A percentile compares a stretch with the other conserved stretches of the same genome.
Evolutionary conservation across 2,113 vertebrate species (phyloP).

Genomic region (Carassius auratus): DNA sequence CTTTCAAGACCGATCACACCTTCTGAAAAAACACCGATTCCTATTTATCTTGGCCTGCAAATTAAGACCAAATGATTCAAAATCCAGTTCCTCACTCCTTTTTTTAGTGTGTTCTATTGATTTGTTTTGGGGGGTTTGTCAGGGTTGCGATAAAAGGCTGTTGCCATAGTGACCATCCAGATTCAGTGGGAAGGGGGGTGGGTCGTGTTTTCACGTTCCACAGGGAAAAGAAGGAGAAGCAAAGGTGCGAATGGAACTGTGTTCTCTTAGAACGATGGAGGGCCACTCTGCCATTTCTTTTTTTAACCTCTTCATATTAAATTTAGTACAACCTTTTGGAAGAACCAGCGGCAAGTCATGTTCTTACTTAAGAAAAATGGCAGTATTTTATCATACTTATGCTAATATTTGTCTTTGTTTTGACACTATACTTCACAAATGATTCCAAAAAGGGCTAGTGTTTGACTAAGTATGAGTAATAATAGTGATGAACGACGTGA

Average conservation of each 20-base stretch:
- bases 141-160: constrained; percentile 51
- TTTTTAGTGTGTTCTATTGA: constrained; percentile 42
- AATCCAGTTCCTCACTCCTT: constrained; percentile 4
- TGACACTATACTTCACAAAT: background rate
- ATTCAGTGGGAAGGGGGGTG: constrained; percentile 8
- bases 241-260: constrained; percentile 42
- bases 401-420: background rate
- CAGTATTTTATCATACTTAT: background rate
- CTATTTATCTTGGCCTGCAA: background rate
- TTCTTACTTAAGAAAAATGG: background rate
- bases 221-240: constrained; percentile 36
- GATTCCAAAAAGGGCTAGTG: background rate
- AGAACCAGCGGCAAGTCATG: background rate
- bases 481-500: background rate
- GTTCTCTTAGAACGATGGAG: constrained; percentile 33
- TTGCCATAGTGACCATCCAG: constrained; percentile 58
- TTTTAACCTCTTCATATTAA: background rate
- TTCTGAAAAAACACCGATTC: background rate
- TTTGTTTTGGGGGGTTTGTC: constrained; percentile 9
- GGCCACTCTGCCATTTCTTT: background rate
- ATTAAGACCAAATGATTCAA: constrained; percentile 34
- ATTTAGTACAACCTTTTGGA: background rate
- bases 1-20: background rate
- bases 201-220: constrained; percentile 34
- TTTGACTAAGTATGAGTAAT: background rate